Evolutionary conservation across 2,113 vertebrate genomes (phyloP).

Genomic region (Malurus cyaneus): DNA sequence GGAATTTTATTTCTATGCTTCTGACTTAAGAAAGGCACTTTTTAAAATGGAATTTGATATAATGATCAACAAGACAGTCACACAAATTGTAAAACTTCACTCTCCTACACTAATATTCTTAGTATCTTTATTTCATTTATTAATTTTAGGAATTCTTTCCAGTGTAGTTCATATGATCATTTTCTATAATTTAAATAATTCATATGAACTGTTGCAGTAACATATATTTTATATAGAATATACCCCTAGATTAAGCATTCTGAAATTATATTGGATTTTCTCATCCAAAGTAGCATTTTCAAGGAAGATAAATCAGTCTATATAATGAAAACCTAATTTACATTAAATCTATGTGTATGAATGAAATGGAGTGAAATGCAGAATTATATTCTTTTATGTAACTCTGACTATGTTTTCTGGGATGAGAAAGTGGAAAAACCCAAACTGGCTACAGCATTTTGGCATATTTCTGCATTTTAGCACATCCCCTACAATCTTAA

Average conservation of each 20-base stretch:
- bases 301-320: neutral
- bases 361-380: neutral
- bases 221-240: neutral
- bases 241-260: conserved; percentile 8
- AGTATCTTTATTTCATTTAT: neutral
- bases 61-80: neutral
- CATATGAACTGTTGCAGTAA: neutral
- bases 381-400: neutral
- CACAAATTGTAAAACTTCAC: neutral
- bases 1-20: neutral
- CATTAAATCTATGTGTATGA: neutral
- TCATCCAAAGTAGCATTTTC: neutral
- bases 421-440: neutral
- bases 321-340: conserved; percentile 9
- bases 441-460: neutral
- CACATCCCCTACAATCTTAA: neutral
- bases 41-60: neutral
- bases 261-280: conserved; percentile 44
- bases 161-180: neutral
- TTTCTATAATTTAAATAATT: neutral
- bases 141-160: neutral
- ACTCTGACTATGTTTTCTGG: neutral
- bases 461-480: neutral
- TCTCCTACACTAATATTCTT: neutral
- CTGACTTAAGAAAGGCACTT: neutral